Evolutionary conservation across 2,113 vertebrate genomes (phyloP).

Genomic region (Ceyx melanurus): DNA sequence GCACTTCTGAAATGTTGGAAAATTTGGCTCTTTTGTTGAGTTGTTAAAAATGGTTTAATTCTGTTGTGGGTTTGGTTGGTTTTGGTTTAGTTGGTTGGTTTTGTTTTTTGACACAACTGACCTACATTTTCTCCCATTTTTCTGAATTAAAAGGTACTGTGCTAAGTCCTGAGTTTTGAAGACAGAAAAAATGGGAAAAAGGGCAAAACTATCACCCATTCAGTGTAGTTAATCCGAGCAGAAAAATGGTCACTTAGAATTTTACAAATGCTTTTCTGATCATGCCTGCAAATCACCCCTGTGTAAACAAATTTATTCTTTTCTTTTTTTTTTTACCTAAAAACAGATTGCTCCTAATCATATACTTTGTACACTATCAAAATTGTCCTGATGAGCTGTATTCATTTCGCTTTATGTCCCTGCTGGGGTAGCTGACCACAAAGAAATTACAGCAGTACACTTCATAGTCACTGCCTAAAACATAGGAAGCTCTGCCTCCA

Average conservation of each 20-base stretch:
- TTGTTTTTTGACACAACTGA: background rate
- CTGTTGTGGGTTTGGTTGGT: background rate
- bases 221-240: background rate
- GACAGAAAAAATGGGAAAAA: background rate
- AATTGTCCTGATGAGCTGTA: background rate
- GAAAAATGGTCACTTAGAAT: background rate
- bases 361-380: background rate
- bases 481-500: background rate
- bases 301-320: background rate
- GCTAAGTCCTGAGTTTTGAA: background rate
- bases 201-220: background rate
- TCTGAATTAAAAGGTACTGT: background rate
- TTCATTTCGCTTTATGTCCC: background rate
- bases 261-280: background rate
- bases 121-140: background rate
- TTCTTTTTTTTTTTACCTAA: background rate
- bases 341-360: background rate
- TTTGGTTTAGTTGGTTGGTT: background rate
- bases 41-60: background rate
- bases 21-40: background rate
- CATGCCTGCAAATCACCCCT: background rate
- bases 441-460: background rate
- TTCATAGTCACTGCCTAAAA: background rate
- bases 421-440: background rate
- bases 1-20: background rate